Base-by-base conservation (phyloP, 2,797 vertebrate genomes). In the Botia almorhae region DNA sequence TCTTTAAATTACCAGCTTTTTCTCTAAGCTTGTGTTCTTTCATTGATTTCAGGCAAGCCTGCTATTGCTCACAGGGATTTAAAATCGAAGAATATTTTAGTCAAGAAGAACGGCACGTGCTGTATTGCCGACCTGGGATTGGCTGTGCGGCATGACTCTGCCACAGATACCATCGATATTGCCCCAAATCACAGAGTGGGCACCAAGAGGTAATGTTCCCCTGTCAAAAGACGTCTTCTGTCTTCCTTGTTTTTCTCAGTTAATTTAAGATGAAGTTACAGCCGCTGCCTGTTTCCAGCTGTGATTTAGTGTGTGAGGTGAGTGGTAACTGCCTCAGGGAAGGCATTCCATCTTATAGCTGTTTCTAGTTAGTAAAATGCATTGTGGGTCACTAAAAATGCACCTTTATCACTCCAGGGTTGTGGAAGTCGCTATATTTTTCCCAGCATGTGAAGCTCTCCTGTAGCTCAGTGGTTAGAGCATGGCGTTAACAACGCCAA, bases 61-160 rank as follows among this genome's bases (percentile, higher is more conserved):
- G 98, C 97, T 0, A 99, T 99, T 67, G 98, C 98, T 53, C 98
- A 99, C 85, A 93, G 98, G 91, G 98, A 99, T 89, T 92, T 99
- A 88, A 99, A 99, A 92, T 99, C 97, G 29, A 99, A 99, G 93
- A 99, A 99, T 87, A 99, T 99, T 64, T 89, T 99, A 88, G 97
- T 99, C 63, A 99, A 99, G 92, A 99, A 99, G 91, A 99, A 98
- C 50, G 97, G 98, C 68, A 98, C 97, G 0, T 97, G 97, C 88
- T 98, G 97, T 87, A 99, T 99, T 79, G 98, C 98, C 7, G 97
- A 99, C 88, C 89, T 99, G 55, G 98, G 98, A 48, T 82, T 99
- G 81, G 98, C 97, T 0, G 98, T 99, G 43, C 95, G 97, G 26
- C 97, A 98, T 0, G 97, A 99, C 91, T 99, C 97, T 0, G 97